phyloP scores from a whole-genome alignment of 2,888 invertebrate genomes.

The Matsumyia berberina region DNA sequence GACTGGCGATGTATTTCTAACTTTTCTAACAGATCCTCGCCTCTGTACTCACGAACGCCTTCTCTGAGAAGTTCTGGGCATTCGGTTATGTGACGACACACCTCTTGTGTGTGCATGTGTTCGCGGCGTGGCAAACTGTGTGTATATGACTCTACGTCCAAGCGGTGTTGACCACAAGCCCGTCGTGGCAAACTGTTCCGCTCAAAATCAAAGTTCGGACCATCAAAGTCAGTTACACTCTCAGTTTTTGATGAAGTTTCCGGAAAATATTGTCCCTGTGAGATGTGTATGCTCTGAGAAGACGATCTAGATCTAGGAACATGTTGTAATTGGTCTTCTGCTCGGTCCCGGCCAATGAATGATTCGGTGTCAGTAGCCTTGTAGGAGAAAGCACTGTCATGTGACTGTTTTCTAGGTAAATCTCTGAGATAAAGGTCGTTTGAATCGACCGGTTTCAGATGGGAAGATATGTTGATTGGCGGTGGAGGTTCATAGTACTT shows the following conservation, averaged over 20 bases:
- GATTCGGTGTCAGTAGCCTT: slow-evolving; percentile 78
- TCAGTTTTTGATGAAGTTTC: slow-evolving; percentile 54
- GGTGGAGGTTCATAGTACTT: slow-evolving; percentile 83
- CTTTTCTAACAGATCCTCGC: slow-evolving; percentile 63
- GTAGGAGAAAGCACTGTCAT: slow-evolving; percentile 78
- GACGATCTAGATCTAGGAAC: slow-evolving; percentile 66
- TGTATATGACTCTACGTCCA: slow-evolving; percentile 82
- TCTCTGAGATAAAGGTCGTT: slow-evolving; percentile 60
- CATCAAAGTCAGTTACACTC: slow-evolving; percentile 56
- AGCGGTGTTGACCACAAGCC: slow-evolving; percentile 82
- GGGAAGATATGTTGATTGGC: slow-evolving; percentile 79
- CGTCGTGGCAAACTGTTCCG: slow-evolving; percentile 83
- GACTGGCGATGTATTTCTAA: slow-evolving; percentile 66
- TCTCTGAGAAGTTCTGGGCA: slow-evolving; percentile 81
- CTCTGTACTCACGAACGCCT: slow-evolving; percentile 65
- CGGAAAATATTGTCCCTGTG: slow-evolving; percentile 49
- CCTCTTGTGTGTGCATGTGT: slow-evolving; percentile 81
- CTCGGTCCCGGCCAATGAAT: slow-evolving; percentile 50
- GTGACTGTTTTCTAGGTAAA: slow-evolving; percentile 77
- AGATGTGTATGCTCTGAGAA: slow-evolving; percentile 76
- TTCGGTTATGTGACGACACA: slow-evolving; percentile 83
- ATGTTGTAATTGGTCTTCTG: slow-evolving; percentile 52
- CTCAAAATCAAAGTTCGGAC: slow-evolving; percentile 81
- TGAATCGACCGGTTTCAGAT: slow-evolving; percentile 64
- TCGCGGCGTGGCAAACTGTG: slow-evolving; percentile 83